Conservation (phyloP, 2,113 vertebrate genomes). For the Ceyx melanurus region DNA sequence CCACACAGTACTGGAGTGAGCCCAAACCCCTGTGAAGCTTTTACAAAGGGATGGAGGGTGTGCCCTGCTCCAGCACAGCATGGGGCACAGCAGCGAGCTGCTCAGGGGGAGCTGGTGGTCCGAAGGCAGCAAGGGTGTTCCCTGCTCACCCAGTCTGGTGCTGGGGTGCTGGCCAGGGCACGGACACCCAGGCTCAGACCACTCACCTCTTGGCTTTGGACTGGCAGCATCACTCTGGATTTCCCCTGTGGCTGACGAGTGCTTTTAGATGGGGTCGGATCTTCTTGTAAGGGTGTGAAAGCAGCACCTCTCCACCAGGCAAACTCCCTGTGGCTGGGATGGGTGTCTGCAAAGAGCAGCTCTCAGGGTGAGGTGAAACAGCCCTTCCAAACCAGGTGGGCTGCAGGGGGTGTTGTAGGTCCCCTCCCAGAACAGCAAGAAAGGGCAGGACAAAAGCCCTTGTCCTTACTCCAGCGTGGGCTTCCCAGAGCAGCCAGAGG, state of each 20-base stretch:
- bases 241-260: not conserved
- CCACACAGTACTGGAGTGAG: conserved; percentile 50
- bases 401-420: not conserved
- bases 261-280: not conserved
- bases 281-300: not conserved
- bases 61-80: not conserved
- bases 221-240: not conserved
- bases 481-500: not conserved
- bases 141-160: not conserved
- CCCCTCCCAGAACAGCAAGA: not conserved
- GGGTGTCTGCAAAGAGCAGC: not conserved
- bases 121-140: not conserved
- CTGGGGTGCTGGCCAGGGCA: not conserved
- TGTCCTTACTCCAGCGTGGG: accelerated
- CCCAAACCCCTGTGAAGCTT: conserved; percentile 51
- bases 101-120: not conserved
- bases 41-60: conserved; percentile 59
- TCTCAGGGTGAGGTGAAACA: not conserved
- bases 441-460: not conserved
- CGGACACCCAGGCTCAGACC: accelerated
- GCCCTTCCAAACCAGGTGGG: accelerated
- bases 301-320: accelerated
- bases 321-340: accelerated
- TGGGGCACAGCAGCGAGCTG: not conserved
- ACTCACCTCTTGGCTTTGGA: accelerated